Percentiles rank a stretch among this genome's conserved stretches.
These are phyloP conservation scores for Amiota communis DNA, from an alignment of 2,888 invertebrate genomes.

Conservation along the genomic window DNA sequence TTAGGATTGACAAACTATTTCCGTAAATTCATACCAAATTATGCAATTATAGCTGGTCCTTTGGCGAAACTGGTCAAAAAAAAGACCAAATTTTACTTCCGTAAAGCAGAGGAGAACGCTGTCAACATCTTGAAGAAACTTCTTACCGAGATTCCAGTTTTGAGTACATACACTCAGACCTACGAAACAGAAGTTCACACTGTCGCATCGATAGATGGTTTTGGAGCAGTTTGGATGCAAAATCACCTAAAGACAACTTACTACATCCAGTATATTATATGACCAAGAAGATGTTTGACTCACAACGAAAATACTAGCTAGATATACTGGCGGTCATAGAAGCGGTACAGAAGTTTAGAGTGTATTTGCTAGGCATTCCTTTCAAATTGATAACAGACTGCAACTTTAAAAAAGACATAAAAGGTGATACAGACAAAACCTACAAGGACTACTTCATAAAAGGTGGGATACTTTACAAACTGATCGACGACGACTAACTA, in stretches of 20 bases:
- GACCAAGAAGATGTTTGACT: too few relatives aligned
- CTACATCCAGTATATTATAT: too few relatives aligned
- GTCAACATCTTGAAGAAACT: too few relatives aligned
- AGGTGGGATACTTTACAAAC: slow-evolving; percentile 40
- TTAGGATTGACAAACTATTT: not conserved
- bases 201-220: too few relatives aligned
- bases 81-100: not conserved
- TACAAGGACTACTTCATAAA: slow-evolving; percentile 43
- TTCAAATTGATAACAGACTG: slow-evolving; percentile 38
- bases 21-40: not conserved
- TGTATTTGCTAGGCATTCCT: slow-evolving; percentile 13
- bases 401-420: slow-evolving; percentile 35
- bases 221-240: too few relatives aligned
- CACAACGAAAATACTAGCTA: slow-evolving; percentile 64
- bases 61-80: not conserved
- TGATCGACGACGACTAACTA: slow-evolving; percentile 32
- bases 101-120: too few relatives aligned
- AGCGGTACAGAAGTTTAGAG: slow-evolving; percentile 30
- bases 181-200: too few relatives aligned
- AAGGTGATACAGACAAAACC: slow-evolving; percentile 24
- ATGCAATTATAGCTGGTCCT: not conserved
- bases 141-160: too few relatives aligned
- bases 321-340: slow-evolving; percentile 48
- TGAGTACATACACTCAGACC: too few relatives aligned
- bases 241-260: too few relatives aligned